Evolutionary conservation across 2,797 vertebrate species (phyloP), one percentile per base, ranked within the genome.

Genomic region (Catamblyrhynchus diadema): DNA sequence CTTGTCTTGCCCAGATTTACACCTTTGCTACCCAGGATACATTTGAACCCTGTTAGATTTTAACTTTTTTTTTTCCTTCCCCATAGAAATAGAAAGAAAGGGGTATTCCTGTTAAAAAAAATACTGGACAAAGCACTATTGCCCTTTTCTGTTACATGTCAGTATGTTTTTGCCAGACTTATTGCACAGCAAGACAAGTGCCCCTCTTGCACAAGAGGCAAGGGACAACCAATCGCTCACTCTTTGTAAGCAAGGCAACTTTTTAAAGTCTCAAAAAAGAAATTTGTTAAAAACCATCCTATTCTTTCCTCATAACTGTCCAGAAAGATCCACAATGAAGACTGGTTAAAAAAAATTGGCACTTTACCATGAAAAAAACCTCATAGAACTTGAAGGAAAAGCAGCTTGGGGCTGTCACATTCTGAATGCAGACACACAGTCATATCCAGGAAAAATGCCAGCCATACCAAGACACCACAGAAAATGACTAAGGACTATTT

Each of bases 111-210:
- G 12, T 23, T 32, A 60, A 35, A 16, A 27, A 72, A 25, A 83
- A 6, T 2, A 10, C 32, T 27, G 41, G 7, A 8, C 32, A 33
- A 59, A 39, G 27, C 16, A 44, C 23, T 15, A 33, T 10, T 13
- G 11, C 10, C n/a, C 30, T 56, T 35, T 80, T n/a, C 53, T 71
- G 15, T 28, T 32, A 11, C 14, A n/a, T 17, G 7, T 24, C 56
- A 7, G 7, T 21, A 9, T 14, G 15, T 8, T 48, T 64, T 59
- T 53, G 13, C 21, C 35, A 45, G 14, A 20, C 0, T 0, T 33
- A 30, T 2, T 28, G 33, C 18, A 32, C 3, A 60, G 42, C 50
- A 75, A 18, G 21, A 54, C 32, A 54, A n/a, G 9, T 15, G 21
- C 2, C 32, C 53, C 32, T 39, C 47, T 73, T n/a, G 19, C 20